Conservation (phyloP, 1,140 invertebrate genomes). For the Halyomorpha halys region DNA sequence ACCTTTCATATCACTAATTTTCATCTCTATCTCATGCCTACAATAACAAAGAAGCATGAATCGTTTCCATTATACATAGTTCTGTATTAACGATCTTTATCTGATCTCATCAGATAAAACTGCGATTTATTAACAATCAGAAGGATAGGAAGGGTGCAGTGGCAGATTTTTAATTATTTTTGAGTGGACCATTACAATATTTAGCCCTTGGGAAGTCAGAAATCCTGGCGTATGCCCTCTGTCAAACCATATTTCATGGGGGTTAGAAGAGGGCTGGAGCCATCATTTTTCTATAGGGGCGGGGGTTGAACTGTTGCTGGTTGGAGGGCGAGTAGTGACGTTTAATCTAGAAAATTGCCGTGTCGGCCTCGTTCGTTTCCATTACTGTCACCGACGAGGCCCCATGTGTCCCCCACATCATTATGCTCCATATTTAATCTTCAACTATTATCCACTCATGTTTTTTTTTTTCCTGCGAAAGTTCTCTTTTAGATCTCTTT, state of each 20-base stretch:
- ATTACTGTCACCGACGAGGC: slow-evolving; percentile 29
- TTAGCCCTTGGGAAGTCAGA: background rate
- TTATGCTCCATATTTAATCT: slow-evolving; percentile 21
- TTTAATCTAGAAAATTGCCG: slow-evolving; percentile 32
- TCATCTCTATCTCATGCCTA: background rate
- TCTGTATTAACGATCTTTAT: background rate
- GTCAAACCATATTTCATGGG: slow-evolving; percentile 24
- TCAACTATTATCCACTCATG: slow-evolving; percentile 19
- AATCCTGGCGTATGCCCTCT: slow-evolving; percentile 15
- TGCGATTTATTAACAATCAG: background rate
- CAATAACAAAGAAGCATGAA: background rate
- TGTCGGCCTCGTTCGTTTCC: slow-evolving; percentile 29
- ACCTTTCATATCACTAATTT: background rate
- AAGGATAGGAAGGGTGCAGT: background rate
- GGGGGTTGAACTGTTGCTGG: slow-evolving; percentile 9
- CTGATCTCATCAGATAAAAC: background rate
- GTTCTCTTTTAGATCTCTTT: too few relatives aligned
- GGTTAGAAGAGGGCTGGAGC: background rate
- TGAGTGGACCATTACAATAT: slow-evolving; percentile 3
- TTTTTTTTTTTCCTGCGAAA: too few relatives aligned
- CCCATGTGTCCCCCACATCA: slow-evolving; percentile 26
- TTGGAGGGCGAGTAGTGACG: slow-evolving; percentile 14
- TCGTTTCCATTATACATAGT: background rate
- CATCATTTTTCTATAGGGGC: slow-evolving; percentile 21
- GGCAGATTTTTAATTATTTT: slow-evolving; percentile 3